Base-by-base conservation (phyloP, 2,888 invertebrate species). In the Sympetrum striolatum region DNA sequence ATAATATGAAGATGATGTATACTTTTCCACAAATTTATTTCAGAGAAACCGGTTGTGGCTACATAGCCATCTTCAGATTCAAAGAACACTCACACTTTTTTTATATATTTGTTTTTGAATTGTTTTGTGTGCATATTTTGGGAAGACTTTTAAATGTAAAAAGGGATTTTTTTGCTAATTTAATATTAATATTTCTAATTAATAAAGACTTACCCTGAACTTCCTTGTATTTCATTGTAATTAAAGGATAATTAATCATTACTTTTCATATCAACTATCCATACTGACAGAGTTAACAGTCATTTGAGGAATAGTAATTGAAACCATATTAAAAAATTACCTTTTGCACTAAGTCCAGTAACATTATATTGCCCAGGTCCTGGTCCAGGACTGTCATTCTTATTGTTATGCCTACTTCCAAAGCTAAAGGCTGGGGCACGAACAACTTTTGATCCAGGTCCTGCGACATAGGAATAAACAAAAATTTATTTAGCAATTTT, bases 291-390 rank as follows among this genome's bases (percentile, higher is more conserved):
- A 31, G 15, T 8, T 12, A 12, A 10, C 10, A 25, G 31, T 3
- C 10, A 12, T 60, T 39, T 35, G 31, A 35, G 22, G 12, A 1
- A 53, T 37, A 86, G 2, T 22, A 12, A 37, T 60, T 14, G 12
- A 12, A 31, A 10, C 60, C 14, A 22, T 86, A 64, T n/a, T 39
- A 31, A 2, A 18, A 86, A 73, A 92, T 94, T 94, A 96, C 98
- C 98, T 96, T 97, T 98, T 80, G 97, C 95, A 90, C 97, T 97
- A 93, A 98, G 95, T 91, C 98, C 98, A 92, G 97, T 96, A 82
- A 98, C 96, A 93, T 98, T 97, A 94, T 98, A 98, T 91, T 97
- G 96, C n/a, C 98, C 98, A 25, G 98, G 98, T 35, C 98, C 98
- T 2, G 98, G 98, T 53, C 98, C 98, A 81, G 96, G 94, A 92